These are phyloP conservation scores for Clunio marinus DNA, from an alignment of 2,888 invertebrate genomes.

Conservation along the genomic window DNA sequence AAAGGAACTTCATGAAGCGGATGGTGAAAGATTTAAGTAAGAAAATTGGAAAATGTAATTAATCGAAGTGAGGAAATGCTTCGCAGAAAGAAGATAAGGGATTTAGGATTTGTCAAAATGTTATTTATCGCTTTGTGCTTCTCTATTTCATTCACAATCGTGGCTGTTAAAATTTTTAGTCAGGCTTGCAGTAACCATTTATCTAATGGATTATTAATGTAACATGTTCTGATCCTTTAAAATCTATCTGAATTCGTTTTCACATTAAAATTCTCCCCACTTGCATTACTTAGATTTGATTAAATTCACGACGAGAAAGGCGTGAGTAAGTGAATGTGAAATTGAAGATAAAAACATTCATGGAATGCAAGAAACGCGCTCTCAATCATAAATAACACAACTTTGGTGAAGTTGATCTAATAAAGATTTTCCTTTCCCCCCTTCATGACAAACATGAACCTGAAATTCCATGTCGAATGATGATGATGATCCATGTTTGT, in stretches of 20 bases:
- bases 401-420: slow-evolving; percentile 24
- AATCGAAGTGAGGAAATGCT: not conserved
- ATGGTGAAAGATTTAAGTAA: too few species aligned
- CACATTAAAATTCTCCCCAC: not conserved
- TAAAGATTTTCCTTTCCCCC: slow-evolving; percentile 1
- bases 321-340: not conserved
- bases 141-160: too few species aligned
- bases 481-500: slow-evolving; percentile 25
- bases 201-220: slow-evolving; percentile 37
- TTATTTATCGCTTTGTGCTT: not conserved
- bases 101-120: not conserved
- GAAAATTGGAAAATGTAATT: not conserved
- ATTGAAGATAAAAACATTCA: not conserved
- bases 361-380: not conserved
- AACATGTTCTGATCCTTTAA: not conserved
- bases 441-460: not conserved
- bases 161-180: too few species aligned
- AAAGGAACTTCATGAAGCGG: not conserved
- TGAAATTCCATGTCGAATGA: slow-evolving; percentile 8
- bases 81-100: too few species aligned
- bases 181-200: slow-evolving; percentile 25
- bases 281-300: slow-evolving; percentile 35
- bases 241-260: not conserved
- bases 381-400: too few species aligned
- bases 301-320: slow-evolving; percentile 2